Base-by-base conservation (phyloP, 2,797 vertebrate genomes). In the Bovichtus diacanthus region DNA sequence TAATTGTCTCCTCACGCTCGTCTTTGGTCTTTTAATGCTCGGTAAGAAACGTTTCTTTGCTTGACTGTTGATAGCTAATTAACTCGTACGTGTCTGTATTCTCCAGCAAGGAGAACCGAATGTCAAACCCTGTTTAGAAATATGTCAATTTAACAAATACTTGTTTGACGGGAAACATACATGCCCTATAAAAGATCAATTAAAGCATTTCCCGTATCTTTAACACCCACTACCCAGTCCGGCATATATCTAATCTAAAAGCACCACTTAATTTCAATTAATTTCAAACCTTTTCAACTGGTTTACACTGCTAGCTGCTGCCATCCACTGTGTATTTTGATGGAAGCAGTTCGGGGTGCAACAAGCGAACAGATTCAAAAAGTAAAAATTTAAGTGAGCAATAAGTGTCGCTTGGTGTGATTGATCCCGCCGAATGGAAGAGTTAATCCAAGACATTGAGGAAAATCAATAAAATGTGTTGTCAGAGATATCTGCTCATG, bases 1-100 rank as follows among this genome's bases (percentile, higher is more conserved):
- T 13, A 72, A 13, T 0, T 25, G 63, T 41, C 27, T 87, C n/a
- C 23, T 85, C 44, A 12, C 51, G 0, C 21, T 90, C 11, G 53
- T 47, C 9, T 74, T 84, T 9, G 64, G 76, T 50, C 2, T 90
- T n/a, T 46, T 78, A 3, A 55, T 75, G 70, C 21, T 92, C 47
- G 92, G 92, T 93, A 91, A 90, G 92, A 76, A 13, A 44, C 74
- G 38, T 36, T 36, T 78, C n/a, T 82, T 56, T 31, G 25, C 66
- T 71, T 76, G 7, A 63, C 62, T 61, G 41, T 47, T 82, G 29
- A 63, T 61, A 25, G 83, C 73, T 78, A 69, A 88, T 88, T 81
- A 90, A 88, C 84, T 89, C 78, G 6, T 68, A 18, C 41, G 58
- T 72, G 49, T 23, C 63, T 16, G 51, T 34, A 10, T 36, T 13